Evolutionary conservation across 1,140 invertebrate genomes (phyloP), one percentile per base, ranked within the genome.

Genomic region (Gryllus bimaculatus): DNA sequence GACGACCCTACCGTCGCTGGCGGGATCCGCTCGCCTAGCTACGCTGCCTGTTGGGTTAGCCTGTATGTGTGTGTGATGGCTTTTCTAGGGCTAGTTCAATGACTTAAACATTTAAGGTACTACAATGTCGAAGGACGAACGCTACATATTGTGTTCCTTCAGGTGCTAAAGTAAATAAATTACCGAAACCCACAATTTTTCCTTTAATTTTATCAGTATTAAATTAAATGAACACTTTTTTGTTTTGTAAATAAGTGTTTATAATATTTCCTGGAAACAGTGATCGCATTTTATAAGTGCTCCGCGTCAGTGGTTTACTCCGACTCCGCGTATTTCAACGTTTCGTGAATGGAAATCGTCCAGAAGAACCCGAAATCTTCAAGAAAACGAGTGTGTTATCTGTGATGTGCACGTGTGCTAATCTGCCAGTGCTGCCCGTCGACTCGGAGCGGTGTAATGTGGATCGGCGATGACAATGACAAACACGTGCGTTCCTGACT

Each of bases 31-130:
- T 49, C 26, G n/a, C 66, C 66, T 66, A n/a, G 66, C 20, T 54
- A 20, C 66, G 39, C 49, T 48, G 49, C 26, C 78, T 78, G 54
- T 49, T 74, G 73, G 66, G 73, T 47, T 78, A 66, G 26, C 54
- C 26, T 78, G 78, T 78, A 74, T 78, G 47, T 78, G 73, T 78
- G 78, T 78, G 73, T 78, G 66, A 73, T 73, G 48, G 78, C 20
- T 78, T 73, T 73, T 74, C 73, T 74, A 78, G 73, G 73, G 73
- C 78, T 78, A 78, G 78, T 78, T 78, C 78, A 78, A 78, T 78
- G 78, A 78, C 78, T 73, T 66, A 73, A 78, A 78, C 78, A 78
- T 74, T 78, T 74, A 77, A 77, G 47, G 76, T 47, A 48, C 47
- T 48, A 48, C 39, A 21, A 77, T 77, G 47, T 13, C 21, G 48